A percentile compares a stretch with the other conserved stretches of the same genome.
These are phyloP conservation scores for Gortyna flavago DNA, from an alignment of 2,888 invertebrate species.

Conservation along the genomic window DNA sequence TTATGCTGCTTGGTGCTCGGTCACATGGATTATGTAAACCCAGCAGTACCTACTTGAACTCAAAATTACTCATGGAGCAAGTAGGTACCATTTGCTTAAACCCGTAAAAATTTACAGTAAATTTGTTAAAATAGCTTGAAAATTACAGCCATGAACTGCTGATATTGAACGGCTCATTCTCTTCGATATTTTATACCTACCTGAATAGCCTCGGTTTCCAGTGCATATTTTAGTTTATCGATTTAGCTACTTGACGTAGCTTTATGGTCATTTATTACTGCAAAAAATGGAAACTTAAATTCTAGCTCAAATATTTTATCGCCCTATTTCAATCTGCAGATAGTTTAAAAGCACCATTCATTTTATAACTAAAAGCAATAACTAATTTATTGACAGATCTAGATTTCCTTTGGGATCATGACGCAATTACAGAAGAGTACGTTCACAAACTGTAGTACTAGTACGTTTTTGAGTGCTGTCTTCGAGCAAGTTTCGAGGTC, in stretches of 20 bases:
- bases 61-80: neutral
- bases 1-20: neutral
- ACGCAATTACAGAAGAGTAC: conserved; percentile 56
- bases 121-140: neutral
- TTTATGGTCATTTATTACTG: neutral
- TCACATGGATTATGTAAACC: neutral
- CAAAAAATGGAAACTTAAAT: neutral
- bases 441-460: conserved; percentile 32
- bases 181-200: neutral
- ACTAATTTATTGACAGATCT: conserved; percentile 54
- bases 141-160: neutral
- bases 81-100: neutral
- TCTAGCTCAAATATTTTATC: neutral
- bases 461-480: conserved; percentile 37
- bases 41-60: neutral
- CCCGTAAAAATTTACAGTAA: neutral
- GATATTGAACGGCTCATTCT: conserved; percentile 16
- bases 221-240: neutral
- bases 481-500: conserved; percentile 59
- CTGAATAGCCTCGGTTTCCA: neutral
- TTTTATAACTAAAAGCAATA: conserved; percentile 41
- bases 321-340: neutral
- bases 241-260: neutral
- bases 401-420: conserved; percentile 65
- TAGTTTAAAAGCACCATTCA: conserved; percentile 21